phyloP scores from a whole-genome alignment of 2,888 invertebrate genomes.

The Ryuthela nishihirai region DNA sequence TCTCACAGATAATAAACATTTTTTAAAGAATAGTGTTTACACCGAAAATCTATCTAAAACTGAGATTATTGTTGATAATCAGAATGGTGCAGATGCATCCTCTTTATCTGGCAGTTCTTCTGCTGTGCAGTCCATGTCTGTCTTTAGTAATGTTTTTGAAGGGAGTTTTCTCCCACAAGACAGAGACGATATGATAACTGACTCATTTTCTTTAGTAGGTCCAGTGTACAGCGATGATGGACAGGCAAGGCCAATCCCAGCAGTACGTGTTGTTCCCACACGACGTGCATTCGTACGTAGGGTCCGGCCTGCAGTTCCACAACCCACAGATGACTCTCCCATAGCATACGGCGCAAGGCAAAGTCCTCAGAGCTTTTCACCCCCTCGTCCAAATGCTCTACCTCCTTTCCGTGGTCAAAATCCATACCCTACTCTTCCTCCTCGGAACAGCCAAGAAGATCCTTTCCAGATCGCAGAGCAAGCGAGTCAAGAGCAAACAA shows the following conservation, averaged over 20 bases:
- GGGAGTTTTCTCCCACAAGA: too few species aligned
- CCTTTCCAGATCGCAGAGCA: too few species aligned
- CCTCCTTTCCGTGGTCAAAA: not conserved
- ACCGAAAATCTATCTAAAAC: too few species aligned
- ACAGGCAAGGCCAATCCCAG: constrained; percentile 19
- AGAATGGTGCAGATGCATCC: too few species aligned
- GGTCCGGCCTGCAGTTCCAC: constrained; percentile 11
- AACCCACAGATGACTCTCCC: constrained; percentile 8
- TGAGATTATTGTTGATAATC: too few species aligned
- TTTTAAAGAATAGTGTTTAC: too few species aligned
- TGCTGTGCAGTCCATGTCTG: too few species aligned
- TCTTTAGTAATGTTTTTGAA: too few species aligned
- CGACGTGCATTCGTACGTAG: constrained; percentile 26
- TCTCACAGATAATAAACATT: too few species aligned
- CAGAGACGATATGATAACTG: not conserved
- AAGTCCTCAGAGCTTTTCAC: constrained; percentile 12
- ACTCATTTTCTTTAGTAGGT: constrained; percentile 21
- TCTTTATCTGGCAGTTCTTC: too few species aligned
- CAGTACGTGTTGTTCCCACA: constrained; percentile 27
- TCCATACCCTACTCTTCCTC: not conserved
- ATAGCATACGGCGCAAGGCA: constrained; percentile 18
- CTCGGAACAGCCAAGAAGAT: too few species aligned
- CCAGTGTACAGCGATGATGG: constrained; percentile 16
- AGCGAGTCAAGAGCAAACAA: too few species aligned
- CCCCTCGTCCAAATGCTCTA: constrained; percentile 1